Base-by-base conservation (phyloP, 2,113 vertebrate species). In the Psilopogon haemacephalus region DNA sequence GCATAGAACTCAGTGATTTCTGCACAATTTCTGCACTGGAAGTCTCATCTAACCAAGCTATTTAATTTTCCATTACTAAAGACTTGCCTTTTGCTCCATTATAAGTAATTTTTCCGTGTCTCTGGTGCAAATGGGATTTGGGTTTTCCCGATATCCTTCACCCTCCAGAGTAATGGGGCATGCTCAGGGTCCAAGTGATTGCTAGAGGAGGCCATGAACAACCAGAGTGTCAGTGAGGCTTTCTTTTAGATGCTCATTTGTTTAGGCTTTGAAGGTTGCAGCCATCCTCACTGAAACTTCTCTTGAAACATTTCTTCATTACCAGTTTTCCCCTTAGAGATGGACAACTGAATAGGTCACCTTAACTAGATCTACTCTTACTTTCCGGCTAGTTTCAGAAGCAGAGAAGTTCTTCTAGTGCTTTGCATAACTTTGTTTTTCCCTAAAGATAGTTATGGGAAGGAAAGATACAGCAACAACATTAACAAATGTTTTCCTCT, bases 201-300 rank as follows among this genome's bases (percentile, higher is more conserved):
- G 48, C 28, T 37, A 15, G 67, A 75, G 33, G 11, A 6, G 18
- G 24, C 14, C 42, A 33, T 1, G 0, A 17, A 35, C 3, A 40
- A 21, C 2, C 6, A 44, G 46, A 46, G 9, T 2, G 9, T 32
- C 33, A 58, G 20, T 44, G 42, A 76, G 32, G 27, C 7, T 88
- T 44, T 70, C 27, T 69, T 44, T 35, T 18, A 35, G 35, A 18
- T 7, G 2, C 20, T 38, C 2, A 1, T 21, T 55, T 85, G 21
- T 11, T 8, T 28, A 14, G 46, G 33, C 65, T 81, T 71, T 52
- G 48, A 86, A 12, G 5, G 12, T 37, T 55, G 50, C 72, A 93
- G 46, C 21, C 26, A 26, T 30, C 26, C 28, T 28, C 77, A 42
- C 62, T 27, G 26, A 55, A 90, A 63, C 32, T 33, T 80, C 19